Evolutionary conservation across 1,140 invertebrate species (phyloP).

Genomic region (Tetragonula clypearis): DNA sequence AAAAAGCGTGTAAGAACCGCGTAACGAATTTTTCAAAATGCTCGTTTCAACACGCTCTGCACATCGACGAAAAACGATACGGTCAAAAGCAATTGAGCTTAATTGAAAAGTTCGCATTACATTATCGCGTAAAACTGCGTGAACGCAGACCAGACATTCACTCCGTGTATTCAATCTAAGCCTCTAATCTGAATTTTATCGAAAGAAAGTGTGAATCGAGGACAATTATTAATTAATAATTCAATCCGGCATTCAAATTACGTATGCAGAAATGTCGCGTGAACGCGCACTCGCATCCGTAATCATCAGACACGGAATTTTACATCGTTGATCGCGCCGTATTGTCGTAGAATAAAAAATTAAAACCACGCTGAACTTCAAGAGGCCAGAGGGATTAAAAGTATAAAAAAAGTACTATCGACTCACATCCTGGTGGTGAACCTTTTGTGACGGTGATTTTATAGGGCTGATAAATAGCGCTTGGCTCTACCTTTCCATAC

Average conservation of each 20-base stretch:
- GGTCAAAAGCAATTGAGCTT: slow-evolving; percentile 34
- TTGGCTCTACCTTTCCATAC: slow-evolving; percentile 91
- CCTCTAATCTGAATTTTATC: not conserved
- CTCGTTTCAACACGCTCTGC: not conserved
- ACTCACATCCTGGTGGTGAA: slow-evolving; percentile 92
- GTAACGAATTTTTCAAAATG: not conserved
- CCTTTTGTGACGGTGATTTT: slow-evolving; percentile 90
- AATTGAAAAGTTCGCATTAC: slow-evolving; percentile 30
- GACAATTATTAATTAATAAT: slow-evolving; percentile 12
- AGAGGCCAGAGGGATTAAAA: not conserved
- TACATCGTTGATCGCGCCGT: not conserved
- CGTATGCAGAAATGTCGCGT: slow-evolving; percentile 36
- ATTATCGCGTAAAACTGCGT: slow-evolving; percentile 13
- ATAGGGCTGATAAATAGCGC: slow-evolving; percentile 88
- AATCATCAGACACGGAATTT: not conserved
- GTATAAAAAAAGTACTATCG: slow-evolving; percentile 40
- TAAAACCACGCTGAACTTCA: not conserved
- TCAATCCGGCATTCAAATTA: not conserved
- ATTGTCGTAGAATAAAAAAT: not conserved
- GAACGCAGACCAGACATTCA: not conserved
- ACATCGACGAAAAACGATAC: slow-evolving; percentile 11
- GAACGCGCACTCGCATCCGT: not conserved
- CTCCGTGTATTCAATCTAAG: not conserved
- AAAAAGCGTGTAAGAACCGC: not conserved
- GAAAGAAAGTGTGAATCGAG: not conserved